phyloP scores from a whole-genome alignment of 2,888 invertebrate species.

The Scaptomyza caliginosa region DNA sequence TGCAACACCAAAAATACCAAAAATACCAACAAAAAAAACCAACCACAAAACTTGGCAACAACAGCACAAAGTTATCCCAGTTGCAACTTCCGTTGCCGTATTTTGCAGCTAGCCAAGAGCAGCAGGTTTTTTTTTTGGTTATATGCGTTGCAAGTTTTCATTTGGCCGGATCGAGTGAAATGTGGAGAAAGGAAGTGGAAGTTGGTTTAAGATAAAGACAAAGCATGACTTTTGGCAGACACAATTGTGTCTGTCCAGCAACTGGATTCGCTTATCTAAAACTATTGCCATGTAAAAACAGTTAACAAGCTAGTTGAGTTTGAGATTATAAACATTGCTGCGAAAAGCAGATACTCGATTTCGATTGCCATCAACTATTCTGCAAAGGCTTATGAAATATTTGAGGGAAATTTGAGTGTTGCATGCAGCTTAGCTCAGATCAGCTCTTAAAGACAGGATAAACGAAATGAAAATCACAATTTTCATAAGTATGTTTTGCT shows the following conservation, averaged over 20 bases:
- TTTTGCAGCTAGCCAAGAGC: conserved; percentile 1
- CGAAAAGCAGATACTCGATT: conserved; percentile 25
- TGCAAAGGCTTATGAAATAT: conserved; percentile 23
- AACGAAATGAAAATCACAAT: conserved; percentile 4
- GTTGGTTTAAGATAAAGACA: not conserved
- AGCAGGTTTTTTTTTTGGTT: not conserved
- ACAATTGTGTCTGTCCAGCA: not conserved
- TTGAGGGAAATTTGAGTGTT: conserved; percentile 51
- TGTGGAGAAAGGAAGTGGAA: not conserved
- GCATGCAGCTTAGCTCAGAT: conserved; percentile 33
- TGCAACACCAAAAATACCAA: conserved; percentile 54
- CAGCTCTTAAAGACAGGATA: conserved; percentile 21
- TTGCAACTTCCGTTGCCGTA: not conserved
- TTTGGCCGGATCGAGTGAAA: not conserved
- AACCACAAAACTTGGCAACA: conserved; percentile 1
- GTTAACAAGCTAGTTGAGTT: no score
- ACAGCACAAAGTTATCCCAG: conserved; percentile 2
- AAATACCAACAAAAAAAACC: not conserved
- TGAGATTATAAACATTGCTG: not conserved
- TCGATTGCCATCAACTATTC: conserved; percentile 58
- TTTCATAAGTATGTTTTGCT: conserved; percentile 4
- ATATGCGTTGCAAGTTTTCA: not conserved
- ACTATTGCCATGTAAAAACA: no score
- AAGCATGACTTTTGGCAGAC: not conserved
- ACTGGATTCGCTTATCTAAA: not conserved